phyloP scores from a whole-genome alignment of 23 tunicate species.

The Trididemnum nubilum region DNA sequence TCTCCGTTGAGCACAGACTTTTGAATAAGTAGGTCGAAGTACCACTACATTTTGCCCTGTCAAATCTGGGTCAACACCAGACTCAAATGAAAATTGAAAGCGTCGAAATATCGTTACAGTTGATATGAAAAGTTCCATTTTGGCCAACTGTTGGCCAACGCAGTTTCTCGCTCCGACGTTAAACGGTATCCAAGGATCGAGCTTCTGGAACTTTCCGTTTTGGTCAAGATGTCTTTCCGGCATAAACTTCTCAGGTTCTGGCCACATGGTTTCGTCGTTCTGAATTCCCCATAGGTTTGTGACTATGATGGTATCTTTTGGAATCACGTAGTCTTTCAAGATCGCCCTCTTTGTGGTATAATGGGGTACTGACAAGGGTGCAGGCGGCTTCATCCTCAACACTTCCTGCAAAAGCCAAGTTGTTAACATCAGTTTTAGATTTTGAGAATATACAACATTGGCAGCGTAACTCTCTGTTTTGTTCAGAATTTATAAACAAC shows the following conservation, averaged over 20 bases:
- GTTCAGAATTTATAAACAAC: too few species aligned
- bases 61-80: slow-evolving; percentile 46
- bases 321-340: slow-evolving; percentile 51
- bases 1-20: slow-evolving; percentile 2
- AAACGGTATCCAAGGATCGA: slow-evolving; percentile 45
- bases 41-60: slow-evolving; percentile 43
- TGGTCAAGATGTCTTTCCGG: slow-evolving; percentile 62
- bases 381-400: slow-evolving; percentile 52
- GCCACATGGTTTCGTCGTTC: slow-evolving; percentile 55
- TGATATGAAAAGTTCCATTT: slow-evolving; percentile 58
- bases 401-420: too few species aligned
- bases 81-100: slow-evolving; percentile 31
- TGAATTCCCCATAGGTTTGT: slow-evolving; percentile 57
- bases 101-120: slow-evolving; percentile 43
- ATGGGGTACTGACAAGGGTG: slow-evolving; percentile 55
- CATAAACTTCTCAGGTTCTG: slow-evolving; percentile 59
- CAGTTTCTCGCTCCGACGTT: slow-evolving; percentile 62
- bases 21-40: slow-evolving; percentile 25
- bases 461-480: too few species aligned
- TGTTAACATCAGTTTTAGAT: too few species aligned
- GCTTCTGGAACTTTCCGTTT: slow-evolving; percentile 65
- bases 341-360: slow-evolving; percentile 27
- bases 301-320: slow-evolving; percentile 44
- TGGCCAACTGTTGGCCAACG: slow-evolving; percentile 62
- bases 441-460: too few species aligned